Conservation (phyloP, 1,140 invertebrate genomes). For the Drosophila sechellia region DNA sequence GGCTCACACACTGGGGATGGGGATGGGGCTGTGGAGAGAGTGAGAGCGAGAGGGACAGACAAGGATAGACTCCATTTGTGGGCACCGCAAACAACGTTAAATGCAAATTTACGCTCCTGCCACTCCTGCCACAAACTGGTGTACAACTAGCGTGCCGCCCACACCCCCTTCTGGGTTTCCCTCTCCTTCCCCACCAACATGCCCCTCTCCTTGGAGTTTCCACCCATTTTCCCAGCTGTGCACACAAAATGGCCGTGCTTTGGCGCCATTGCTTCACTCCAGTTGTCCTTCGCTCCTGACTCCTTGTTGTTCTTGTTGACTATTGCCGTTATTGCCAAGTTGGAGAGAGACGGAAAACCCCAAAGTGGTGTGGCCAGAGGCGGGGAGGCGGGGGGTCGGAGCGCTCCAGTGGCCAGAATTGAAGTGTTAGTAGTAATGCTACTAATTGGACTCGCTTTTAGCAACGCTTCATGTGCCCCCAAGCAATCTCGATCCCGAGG, state of each 20-base stretch:
- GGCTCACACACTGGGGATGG: background rate
- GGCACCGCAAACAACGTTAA: slow-evolving; percentile 81
- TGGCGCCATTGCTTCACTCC: slow-evolving; percentile 71
- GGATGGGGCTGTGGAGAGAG: too few species aligned
- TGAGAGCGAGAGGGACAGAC: slow-evolving; percentile 8
- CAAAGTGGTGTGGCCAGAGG: background rate
- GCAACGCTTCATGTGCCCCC: slow-evolving; percentile 62
- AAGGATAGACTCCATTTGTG: slow-evolving; percentile 62
- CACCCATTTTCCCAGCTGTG: slow-evolving; percentile 34
- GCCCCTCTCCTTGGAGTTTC: slow-evolving; percentile 1
- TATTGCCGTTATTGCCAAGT: slow-evolving; percentile 73
- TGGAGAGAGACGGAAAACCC: slow-evolving; percentile 3
- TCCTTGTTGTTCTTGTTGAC: slow-evolving; percentile 50
- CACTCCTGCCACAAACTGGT: slow-evolving; percentile 4
- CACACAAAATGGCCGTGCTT: slow-evolving; percentile 80
- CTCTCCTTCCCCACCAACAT: background rate
- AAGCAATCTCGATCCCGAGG: slow-evolving; percentile 26
- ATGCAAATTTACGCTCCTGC: slow-evolving; percentile 73
- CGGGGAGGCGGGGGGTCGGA: background rate
- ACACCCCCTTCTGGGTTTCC: background rate
- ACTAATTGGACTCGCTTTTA: slow-evolving; percentile 83
- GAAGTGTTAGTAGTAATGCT: slow-evolving; percentile 83
- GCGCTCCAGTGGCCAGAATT: slow-evolving; percentile 57
- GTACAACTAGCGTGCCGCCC: slow-evolving; percentile 10
- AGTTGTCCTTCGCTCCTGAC: slow-evolving; percentile 29